Evolutionary conservation across 2,113 vertebrate genomes (phyloP).

Genomic region (Pomatorhinus ruficollis): DNA sequence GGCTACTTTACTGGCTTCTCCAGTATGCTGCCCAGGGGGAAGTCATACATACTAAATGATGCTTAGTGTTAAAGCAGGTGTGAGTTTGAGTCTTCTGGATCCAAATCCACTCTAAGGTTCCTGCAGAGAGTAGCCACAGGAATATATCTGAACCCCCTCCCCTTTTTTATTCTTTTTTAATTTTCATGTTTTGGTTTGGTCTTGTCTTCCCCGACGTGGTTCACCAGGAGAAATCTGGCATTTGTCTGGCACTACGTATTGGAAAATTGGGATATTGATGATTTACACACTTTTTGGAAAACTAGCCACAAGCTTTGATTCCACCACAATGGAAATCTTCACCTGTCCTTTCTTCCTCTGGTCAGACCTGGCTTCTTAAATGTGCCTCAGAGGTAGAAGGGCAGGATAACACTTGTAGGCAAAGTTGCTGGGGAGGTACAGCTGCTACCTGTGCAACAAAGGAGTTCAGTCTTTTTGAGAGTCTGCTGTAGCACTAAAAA

Average conservation of each 20-base stretch:
- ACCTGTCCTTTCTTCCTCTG: neutral
- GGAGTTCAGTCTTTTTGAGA: neutral
- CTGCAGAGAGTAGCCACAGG: neutral
- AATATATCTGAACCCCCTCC: neutral
- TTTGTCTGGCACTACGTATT: neutral
- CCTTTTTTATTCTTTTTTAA: neutral
- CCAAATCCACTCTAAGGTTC: neutral
- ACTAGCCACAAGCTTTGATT: neutral
- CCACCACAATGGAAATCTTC: neutral
- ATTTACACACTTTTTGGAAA: neutral
- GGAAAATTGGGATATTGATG: neutral
- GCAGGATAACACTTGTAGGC: neutral
- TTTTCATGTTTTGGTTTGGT: neutral
- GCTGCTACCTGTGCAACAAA: neutral
- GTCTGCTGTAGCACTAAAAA: neutral
- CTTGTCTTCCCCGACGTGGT: neutral
- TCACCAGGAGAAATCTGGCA: rapidly evolving
- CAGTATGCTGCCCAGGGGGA: neutral
- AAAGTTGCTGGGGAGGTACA: neutral
- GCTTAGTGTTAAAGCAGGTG: neutral
- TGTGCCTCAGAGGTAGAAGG: neutral
- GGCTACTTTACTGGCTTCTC: neutral
- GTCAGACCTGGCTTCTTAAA: neutral
- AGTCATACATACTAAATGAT: neutral
- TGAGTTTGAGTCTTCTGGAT: neutral